These are phyloP conservation scores for Cladorhizidae sp. DNA, from an alignment of 37 sponge, comb jelly and placozoan species.

Conservation along the genomic window DNA sequence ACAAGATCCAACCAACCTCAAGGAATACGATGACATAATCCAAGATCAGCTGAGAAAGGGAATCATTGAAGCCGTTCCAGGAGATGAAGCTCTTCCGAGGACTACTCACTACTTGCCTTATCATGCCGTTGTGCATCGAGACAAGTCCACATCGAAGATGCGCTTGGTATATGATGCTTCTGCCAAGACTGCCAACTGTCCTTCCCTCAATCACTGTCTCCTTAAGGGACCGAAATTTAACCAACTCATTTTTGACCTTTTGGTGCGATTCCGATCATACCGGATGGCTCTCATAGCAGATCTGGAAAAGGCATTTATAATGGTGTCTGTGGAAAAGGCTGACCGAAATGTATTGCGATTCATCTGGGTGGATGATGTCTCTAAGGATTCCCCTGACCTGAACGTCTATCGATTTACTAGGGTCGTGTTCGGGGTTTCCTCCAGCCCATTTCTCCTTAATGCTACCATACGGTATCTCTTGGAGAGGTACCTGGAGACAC, in stretches of 20 bases:
- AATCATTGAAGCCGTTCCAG: slow-evolving; percentile 47
- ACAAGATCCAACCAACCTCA: slow-evolving; percentile 40
- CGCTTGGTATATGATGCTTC: slow-evolving; percentile 49
- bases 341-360: slow-evolving; percentile 53
- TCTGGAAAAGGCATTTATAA: slow-evolving; percentile 58
- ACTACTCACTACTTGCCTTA: slow-evolving; percentile 53
- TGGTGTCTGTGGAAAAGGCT: slow-evolving; percentile 30
- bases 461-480: slow-evolving; percentile 47
- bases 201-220: slow-evolving; percentile 57
- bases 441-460: slow-evolving; percentile 51
- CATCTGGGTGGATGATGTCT: slow-evolving; percentile 54
- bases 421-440: slow-evolving; percentile 46
- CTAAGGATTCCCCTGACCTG: slow-evolving; percentile 13
- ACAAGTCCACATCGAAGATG: slow-evolving; percentile 59
- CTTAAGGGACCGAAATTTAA: slow-evolving; percentile 53
- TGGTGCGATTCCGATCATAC: slow-evolving; percentile 41
- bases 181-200: slow-evolving; percentile 23
- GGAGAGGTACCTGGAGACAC: slow-evolving; percentile 12
- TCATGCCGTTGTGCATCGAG: slow-evolving; percentile 48
- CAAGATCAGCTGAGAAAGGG: slow-evolving; percentile 39
- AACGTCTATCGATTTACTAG: slow-evolving; percentile 35
- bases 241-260: slow-evolving; percentile 38
- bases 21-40: slow-evolving; percentile 56
- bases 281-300: slow-evolving; percentile 45
- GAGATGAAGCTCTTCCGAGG: neutral